Base-by-base conservation (phyloP, 1,140 invertebrate genomes). In the Mercenaria mercenaria region DNA sequence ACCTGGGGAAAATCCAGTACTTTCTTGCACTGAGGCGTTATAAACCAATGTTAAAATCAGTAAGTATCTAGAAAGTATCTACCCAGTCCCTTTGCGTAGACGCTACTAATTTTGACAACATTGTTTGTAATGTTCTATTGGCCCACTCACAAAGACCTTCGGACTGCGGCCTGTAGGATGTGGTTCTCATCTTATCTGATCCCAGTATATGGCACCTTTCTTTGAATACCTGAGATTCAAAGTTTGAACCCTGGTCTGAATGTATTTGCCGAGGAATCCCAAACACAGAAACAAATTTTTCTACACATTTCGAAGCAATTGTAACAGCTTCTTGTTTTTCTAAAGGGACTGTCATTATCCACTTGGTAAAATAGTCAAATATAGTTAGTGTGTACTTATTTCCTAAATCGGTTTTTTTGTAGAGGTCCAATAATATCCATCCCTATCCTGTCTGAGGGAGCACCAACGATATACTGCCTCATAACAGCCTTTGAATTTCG, bases 221-320 rank as follows among this genome's bases (percentile, higher is more conserved):
- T n/a, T 29, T 29, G 29, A 92, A 86, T 15, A 93, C 20, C 29
- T 69, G n/a, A n/a, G n/a, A n/a, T n/a, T n/a, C n/a, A n/a, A n/a
- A n/a, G n/a, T n/a, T n/a, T n/a, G n/a, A n/a, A n/a, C n/a, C n/a
- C n/a, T n/a, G n/a, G n/a, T n/a, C n/a, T n/a, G n/a, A n/a, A n/a
- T n/a, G n/a, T n/a, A n/a, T n/a, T n/a, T n/a, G n/a, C n/a, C n/a
- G n/a, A n/a, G n/a, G n/a, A n/a, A n/a, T n/a, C n/a, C n/a, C n/a
- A n/a, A n/a, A n/a, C n/a, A n/a, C n/a, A n/a, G n/a, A n/a, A n/a
- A n/a, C n/a, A n/a, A n/a, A n/a, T n/a, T 95, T 83, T 39, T 94
- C 77, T 0, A 96, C 91, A 20, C 96, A 89, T 10, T 85, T 91
- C 23, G 94, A 89, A 6, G 94, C 96, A 18, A 95, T 89, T 1